Percentiles rank a stretch among this genome's conserved stretches.
Conservation (phyloP, 2,797 vertebrate species). For the Phrynocephalus forsythii region DNA sequence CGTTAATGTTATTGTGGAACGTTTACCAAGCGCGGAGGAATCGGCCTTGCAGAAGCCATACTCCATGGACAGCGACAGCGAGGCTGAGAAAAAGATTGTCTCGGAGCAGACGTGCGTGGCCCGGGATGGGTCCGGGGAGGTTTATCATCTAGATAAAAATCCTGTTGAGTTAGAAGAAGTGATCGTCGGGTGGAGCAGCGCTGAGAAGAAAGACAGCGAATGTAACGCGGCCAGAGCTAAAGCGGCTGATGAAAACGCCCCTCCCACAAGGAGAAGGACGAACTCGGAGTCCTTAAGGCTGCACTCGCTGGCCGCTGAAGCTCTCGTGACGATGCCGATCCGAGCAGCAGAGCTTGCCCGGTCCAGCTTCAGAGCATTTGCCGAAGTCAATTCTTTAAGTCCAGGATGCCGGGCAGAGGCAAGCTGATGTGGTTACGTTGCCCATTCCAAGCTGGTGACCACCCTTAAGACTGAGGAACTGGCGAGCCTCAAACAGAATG, state of each 20-base stretch:
- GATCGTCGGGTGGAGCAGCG: slow-evolving; percentile 79
- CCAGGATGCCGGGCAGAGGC: slow-evolving; percentile 79
- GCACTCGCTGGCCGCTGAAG: slow-evolving; percentile 95
- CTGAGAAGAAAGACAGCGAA: slow-evolving; percentile 74
- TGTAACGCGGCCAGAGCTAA: slow-evolving; percentile 67
- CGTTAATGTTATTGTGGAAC: slow-evolving; percentile 96
- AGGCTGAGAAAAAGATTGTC: slow-evolving; percentile 77
- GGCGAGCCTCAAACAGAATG: slow-evolving; percentile 69
- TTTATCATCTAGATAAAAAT: slow-evolving; percentile 69
- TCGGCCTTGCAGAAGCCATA: slow-evolving; percentile 84
- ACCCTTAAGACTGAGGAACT: slow-evolving; percentile 73
- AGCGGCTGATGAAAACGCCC: slow-evolving; percentile 86
- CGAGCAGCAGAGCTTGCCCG: slow-evolving; percentile 85
- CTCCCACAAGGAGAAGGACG: slow-evolving; percentile 91
- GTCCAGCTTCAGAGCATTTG: slow-evolving; percentile 72
- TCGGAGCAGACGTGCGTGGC: slow-evolving; percentile 58
- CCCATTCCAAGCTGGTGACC: slow-evolving; percentile 73
- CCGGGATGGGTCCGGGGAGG: slow-evolving; percentile 54
- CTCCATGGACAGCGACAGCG: slow-evolving; percentile 81
- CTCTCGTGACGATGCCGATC: slow-evolving; percentile 95
- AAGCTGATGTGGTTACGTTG: slow-evolving; percentile 61
- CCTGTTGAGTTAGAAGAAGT: slow-evolving; percentile 78
- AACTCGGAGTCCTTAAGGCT: slow-evolving; percentile 95
- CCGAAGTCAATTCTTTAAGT: slow-evolving; percentile 66
- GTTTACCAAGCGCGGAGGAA: slow-evolving; percentile 91